Evolutionary conservation across 2,888 invertebrate genomes (phyloP).

Genomic region (Agrilus cyanescens): DNA sequence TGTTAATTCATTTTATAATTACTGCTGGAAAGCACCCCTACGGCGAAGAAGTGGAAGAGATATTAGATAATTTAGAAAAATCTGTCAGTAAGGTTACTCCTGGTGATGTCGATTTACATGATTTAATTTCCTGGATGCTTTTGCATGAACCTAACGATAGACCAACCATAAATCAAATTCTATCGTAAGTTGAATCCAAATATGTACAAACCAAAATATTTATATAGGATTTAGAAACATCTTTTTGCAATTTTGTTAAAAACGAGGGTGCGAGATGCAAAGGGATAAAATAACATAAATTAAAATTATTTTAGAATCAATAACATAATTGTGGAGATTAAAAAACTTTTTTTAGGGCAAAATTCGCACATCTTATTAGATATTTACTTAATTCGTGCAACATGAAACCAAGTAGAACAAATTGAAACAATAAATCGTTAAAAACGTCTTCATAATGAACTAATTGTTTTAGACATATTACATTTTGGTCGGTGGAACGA

Average conservation of each 20-base stretch:
- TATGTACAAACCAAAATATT: too few species aligned
- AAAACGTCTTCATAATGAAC: not conserved
- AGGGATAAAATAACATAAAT: too few species aligned
- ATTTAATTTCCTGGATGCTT: constrained; percentile 33
- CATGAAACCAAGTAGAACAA: not conserved
- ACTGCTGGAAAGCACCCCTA: constrained; percentile 34
- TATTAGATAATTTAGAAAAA: constrained; percentile 29
- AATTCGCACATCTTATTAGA: too few species aligned
- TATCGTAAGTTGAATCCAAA: constrained; percentile 25
- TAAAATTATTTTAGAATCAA: too few species aligned
- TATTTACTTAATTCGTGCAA: too few species aligned
- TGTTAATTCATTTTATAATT: constrained; percentile 33
- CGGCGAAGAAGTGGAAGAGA: constrained; percentile 28
- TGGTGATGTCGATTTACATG: constrained; percentile 26
- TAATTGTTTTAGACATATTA: constrained; percentile 26
- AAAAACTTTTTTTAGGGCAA: too few species aligned
- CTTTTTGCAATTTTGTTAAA: too few species aligned
- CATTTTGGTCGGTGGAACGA: constrained; percentile 28
- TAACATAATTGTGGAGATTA: too few species aligned
- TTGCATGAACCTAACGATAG: constrained; percentile 28
- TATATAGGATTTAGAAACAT: too few species aligned
- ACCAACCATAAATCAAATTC: constrained; percentile 29
- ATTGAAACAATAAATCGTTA: not conserved
- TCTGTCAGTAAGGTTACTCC: constrained; percentile 20
- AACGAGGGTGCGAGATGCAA: too few species aligned